Conservation (phyloP, 2,888 invertebrate genomes). For the Hylaea fasciaria region DNA sequence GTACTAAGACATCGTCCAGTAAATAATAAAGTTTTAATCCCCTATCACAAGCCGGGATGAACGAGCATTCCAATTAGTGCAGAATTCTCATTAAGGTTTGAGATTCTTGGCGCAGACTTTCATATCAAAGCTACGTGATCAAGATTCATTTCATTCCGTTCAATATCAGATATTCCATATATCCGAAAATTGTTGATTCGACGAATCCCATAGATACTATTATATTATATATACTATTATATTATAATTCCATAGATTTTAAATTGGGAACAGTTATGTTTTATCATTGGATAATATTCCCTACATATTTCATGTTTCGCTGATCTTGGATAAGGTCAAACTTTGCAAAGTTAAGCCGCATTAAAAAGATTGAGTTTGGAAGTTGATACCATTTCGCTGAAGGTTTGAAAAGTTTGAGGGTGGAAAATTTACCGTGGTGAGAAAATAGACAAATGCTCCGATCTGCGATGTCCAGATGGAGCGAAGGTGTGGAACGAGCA, state of each 20-base stretch:
- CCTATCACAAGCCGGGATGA: constrained; percentile 61
- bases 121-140: constrained; percentile 78
- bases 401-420: constrained; percentile 56
- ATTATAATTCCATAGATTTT: too few relatives aligned
- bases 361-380: constrained; percentile 47
- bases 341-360: constrained; percentile 36
- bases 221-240: too few relatives aligned
- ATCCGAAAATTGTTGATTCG: constrained; percentile 25
- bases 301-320: constrained; percentile 29
- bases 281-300: constrained; percentile 31
- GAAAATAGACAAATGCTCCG: constrained; percentile 68
- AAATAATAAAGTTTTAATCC: constrained; percentile 67
- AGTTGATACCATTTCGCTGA: constrained; percentile 53
- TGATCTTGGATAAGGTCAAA: constrained; percentile 36
- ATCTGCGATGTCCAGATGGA: constrained; percentile 64
- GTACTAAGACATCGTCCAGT: constrained; percentile 53
- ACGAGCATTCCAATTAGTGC: constrained; percentile 81
- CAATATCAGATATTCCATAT: constrained; percentile 39
- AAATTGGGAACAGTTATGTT: constrained; percentile 28
- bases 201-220: constrained; percentile 17
- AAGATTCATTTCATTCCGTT: constrained; percentile 69
- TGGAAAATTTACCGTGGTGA: constrained; percentile 61
- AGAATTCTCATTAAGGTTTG: constrained; percentile 76
- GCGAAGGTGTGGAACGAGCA: constrained; percentile 62
- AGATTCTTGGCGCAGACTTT: constrained; percentile 74